These are phyloP conservation scores for Tromatobia lineatoria DNA, from an alignment of 2,888 invertebrate species.

Conservation along the genomic window DNA sequence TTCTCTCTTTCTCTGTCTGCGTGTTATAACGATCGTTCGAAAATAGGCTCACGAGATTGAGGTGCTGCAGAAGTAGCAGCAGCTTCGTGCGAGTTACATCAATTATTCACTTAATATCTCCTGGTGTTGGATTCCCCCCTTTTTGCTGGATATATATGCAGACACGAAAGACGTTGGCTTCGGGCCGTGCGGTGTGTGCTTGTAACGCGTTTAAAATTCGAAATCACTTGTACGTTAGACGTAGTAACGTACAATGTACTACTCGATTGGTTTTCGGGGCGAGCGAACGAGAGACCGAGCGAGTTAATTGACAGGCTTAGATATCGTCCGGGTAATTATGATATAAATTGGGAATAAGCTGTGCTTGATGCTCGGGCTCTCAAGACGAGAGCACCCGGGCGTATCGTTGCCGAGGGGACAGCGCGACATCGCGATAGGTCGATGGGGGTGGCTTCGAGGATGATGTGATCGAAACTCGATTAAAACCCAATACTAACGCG, in stretches of 20 bases:
- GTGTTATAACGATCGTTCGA: slow-evolving; percentile 47
- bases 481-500: slow-evolving; percentile 39
- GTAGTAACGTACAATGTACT: slow-evolving; percentile 42
- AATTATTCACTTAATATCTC: slow-evolving; percentile 64
- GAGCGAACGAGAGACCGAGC: slow-evolving; percentile 44
- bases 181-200: slow-evolving; percentile 40
- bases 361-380: slow-evolving; percentile 31
- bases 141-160: not conserved
- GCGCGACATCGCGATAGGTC: slow-evolving; percentile 29
- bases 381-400: slow-evolving; percentile 12
- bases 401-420: not conserved
- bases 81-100: slow-evolving; percentile 41
- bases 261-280: slow-evolving; percentile 57
- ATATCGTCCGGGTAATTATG: slow-evolving; percentile 71
- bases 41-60: slow-evolving; percentile 44
- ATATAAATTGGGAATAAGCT: slow-evolving; percentile 69
- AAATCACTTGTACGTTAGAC: slow-evolving; percentile 64
- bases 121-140: slow-evolving; percentile 12
- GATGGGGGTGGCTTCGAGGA: slow-evolving; percentile 39
- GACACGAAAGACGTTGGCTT: not conserved
- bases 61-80: not conserved
- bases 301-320: slow-evolving; percentile 72
- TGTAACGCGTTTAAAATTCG: slow-evolving; percentile 63
- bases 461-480: slow-evolving; percentile 63
- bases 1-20: not conserved